Base-by-base conservation (phyloP, 2,888 invertebrate genomes). In the Copidosoma aretas region DNA sequence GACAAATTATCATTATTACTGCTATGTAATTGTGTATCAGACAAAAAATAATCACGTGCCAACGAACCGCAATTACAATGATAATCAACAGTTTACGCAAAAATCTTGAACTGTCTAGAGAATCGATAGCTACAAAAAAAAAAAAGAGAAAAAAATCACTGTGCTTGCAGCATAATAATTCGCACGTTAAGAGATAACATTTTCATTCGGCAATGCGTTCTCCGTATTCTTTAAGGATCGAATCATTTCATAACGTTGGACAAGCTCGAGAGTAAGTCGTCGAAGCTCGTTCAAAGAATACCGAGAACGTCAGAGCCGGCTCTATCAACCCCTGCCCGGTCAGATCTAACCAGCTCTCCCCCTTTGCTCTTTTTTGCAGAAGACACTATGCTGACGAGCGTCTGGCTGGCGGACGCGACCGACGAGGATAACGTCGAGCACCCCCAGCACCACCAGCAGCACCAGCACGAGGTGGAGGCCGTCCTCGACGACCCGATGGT, bases 351-450 rank as follows among this genome's bases (percentile, higher is more conserved):
- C 17, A n/a, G n/a, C n/a, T 17, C 17, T 32, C 22, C 19, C 57
- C 21, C 22, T 54, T 32, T 17, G 19, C 32, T 58, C 60, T 60
- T 46, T 51, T 32, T 72, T 72, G 4, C 71, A 72, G 71, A 72
- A 21, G 69, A 69, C 32, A 59, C 71, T n/a, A 69, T 72, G 71
- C 57, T 72, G 54, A 62, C 69, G 15, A 69, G 69, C 25, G 71
- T 57, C n/a, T 72, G 71, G 71, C 60, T 72, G 8, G 4, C 61
- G 8, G 67, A 71, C 21, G 41, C 57, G 0, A 43, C 51, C 2
- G 68, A 64, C 21, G 71, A 69, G 0, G 54, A 65, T 41, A 53
- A 65, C 57, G 60, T 57, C 25, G 62, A 52, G 19, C 51, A 41
- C 21, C 39, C 25, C 14, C 25, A 15, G 10, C 58, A 59, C 14